These are phyloP conservation scores for Aphis craccivora DNA, from an alignment of 1,140 invertebrate genomes.

Conservation along the genomic window DNA sequence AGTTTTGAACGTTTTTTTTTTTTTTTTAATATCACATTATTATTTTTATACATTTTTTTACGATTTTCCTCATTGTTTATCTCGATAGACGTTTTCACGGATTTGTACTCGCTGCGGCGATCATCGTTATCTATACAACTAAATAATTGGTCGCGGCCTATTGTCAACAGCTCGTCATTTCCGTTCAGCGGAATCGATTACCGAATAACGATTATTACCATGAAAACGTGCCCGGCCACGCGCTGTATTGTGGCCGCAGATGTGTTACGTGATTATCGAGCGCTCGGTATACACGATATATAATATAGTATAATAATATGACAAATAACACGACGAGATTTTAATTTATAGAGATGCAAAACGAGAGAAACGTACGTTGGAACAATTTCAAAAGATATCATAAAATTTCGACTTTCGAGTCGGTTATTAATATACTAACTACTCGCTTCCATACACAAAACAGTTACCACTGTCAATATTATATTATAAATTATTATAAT, in stretches of 20 bases:
- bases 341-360: constrained; percentile 9
- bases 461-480: not conserved
- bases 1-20: not conserved
- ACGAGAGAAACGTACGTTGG: not conserved
- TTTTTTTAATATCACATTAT: not conserved
- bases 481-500: not conserved
- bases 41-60: not conserved
- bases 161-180: not conserved
- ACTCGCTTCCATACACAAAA: not conserved
- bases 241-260: not conserved
- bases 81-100: constrained; percentile 27
- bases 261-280: not conserved
- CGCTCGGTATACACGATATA: not conserved
- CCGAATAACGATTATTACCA: not conserved
- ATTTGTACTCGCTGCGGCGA: not conserved
- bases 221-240: not conserved
- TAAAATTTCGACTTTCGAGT: constrained; percentile 6
- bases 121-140: not conserved
- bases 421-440: not conserved
- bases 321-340: not conserved
- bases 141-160: constrained; percentile 43
- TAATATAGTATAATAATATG: not conserved
- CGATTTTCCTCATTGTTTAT: not conserved
- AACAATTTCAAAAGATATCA: not conserved
- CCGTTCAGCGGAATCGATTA: constrained; percentile 40